phyloP scores from a whole-genome alignment of 2,113 vertebrate genomes.

The Cololabis saira region DNA sequence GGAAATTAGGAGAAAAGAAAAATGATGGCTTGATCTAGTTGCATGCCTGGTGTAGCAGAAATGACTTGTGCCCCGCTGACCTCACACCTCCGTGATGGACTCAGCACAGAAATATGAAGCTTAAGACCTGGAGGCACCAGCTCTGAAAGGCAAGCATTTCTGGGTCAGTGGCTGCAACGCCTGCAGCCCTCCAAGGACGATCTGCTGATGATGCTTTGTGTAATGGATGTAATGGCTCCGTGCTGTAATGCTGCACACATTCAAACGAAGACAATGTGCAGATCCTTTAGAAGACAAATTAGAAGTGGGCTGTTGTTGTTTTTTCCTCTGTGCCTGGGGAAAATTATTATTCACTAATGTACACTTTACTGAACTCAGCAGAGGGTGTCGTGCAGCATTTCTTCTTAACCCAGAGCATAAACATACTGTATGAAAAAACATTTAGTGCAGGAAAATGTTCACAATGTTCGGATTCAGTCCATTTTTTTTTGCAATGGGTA shows the following conservation, averaged over 20 bases:
- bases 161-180: constrained; percentile 52
- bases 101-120: constrained; percentile 45
- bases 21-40: constrained; percentile 44
- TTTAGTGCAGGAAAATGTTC: not conserved
- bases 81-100: constrained; percentile 63
- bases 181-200: constrained; percentile 29
- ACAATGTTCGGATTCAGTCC: not conserved
- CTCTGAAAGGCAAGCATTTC: constrained; percentile 65
- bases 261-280: constrained; percentile 11
- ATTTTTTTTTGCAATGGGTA: not conserved
- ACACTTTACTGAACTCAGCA: constrained; percentile 7
- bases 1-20: constrained; percentile 23
- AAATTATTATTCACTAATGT: not conserved
- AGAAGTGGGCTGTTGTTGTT: constrained; percentile 11
- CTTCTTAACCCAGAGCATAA: not conserved
- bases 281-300: constrained; percentile 17
- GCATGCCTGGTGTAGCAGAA: constrained; percentile 38
- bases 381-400: constrained; percentile 1
- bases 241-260: constrained; percentile 20
- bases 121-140: constrained; percentile 41
- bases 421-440: constrained; percentile 1
- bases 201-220: constrained; percentile 46
- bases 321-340: not conserved
- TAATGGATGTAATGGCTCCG: constrained; percentile 53
- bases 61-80: constrained; percentile 42